Percentiles rank a stretch among this genome's conserved stretches.
These are phyloP conservation scores for Melozone crissalis DNA, from an alignment of 2,113 vertebrate species.

Conservation along the genomic window DNA sequence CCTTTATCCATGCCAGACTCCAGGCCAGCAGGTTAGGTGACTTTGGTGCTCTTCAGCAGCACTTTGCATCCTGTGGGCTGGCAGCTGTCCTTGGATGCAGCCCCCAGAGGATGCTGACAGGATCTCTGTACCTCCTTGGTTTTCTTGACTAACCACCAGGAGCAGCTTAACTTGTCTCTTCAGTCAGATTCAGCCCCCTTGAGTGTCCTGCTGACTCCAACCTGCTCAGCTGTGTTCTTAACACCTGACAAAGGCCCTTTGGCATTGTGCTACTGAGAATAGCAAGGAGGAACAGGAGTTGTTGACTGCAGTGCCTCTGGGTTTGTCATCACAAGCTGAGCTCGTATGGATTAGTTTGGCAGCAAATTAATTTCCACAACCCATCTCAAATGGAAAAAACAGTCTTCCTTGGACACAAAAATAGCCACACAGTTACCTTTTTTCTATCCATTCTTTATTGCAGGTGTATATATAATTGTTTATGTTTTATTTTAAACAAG, in stretches of 20 bases:
- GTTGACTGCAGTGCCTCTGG: not conserved
- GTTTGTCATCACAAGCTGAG: not conserved
- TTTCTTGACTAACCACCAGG: not conserved
- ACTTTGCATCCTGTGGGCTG: not conserved
- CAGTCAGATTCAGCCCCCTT: not conserved
- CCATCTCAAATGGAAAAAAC: not conserved
- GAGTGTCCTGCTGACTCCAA: not conserved
- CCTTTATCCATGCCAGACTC: not conserved
- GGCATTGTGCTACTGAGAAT: rapidly evolving
- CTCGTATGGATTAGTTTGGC: not conserved
- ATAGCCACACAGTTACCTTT: not conserved
- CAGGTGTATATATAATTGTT: slow-evolving; percentile 47
- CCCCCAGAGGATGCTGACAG: not conserved
- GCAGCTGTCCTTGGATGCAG: not conserved
- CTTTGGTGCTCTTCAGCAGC: not conserved
- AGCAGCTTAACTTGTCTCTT: not conserved
- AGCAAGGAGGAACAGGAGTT: not conserved
- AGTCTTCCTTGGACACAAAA: not conserved
- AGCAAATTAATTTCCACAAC: not conserved
- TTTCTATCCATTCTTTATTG: slow-evolving; percentile 64
- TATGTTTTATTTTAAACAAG: slow-evolving; percentile 47
- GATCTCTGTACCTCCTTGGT: not conserved
- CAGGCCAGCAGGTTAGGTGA: not conserved
- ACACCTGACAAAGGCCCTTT: not conserved
- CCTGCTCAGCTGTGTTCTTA: not conserved